Base-by-base conservation (phyloP, 2,888 invertebrate genomes). In the Nemoura dubitans region DNA sequence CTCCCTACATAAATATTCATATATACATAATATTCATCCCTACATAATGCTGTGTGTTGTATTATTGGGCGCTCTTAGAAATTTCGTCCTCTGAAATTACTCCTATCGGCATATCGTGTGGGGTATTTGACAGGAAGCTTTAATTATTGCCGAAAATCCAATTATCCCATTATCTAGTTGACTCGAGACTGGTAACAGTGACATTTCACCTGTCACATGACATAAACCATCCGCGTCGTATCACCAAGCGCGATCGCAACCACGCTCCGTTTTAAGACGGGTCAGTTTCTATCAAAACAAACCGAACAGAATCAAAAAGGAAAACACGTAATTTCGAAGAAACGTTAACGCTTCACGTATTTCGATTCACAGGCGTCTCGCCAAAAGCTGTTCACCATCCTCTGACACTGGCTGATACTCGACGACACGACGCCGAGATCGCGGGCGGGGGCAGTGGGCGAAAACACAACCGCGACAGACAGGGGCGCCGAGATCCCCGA, bases 401-500 rank as follows among this genome's bases (percentile, higher is more conserved):
- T 85, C 21, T 59, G 76, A 16, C 76, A 81, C 76, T 87, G 87
- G 87, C 29, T 87, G 21, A 5, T 87, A 0, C 7, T 87, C 5
- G 84, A 85, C 76, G 76, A 59, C 21, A 80, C 0, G 26, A 76
- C 26, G n/a, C n/a, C n/a, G n/a, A n/a, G n/a, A 25, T 76, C 76
- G 3, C 10, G 36, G 36, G 10, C 36, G 36, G 7, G 30, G 7
- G 29, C 28, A n/a, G 7, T 29, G n/a, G 14, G 30, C 81, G 81
- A 30, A 14, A 80, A 26, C 27, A 26, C 26, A 16, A 26, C 80
- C n/a, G 80, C 36, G 27, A 80, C 26, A 80, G 27, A 14, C n/a
- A n/a, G 80, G 25, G 27, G 6, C n/a, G 25, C 25, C 76, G 26
- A 26, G 6, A 5, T 6, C 25, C 6, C 5, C n/a, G n/a, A 3